Conservation (phyloP, 2,797 vertebrate species). For the Leuciscus waleckii region DNA sequence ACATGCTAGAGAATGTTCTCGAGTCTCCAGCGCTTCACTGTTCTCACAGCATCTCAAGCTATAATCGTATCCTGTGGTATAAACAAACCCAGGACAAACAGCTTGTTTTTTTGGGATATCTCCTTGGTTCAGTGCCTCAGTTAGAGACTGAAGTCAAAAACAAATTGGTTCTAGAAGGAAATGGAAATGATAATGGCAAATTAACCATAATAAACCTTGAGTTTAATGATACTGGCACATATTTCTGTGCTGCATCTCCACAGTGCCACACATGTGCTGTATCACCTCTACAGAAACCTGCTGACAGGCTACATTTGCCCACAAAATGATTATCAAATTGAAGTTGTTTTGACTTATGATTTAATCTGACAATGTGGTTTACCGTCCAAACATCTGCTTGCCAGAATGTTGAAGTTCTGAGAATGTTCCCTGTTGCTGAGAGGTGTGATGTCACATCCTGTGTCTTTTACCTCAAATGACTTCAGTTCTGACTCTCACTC, state of each 20-base stretch:
- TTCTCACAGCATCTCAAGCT: conserved; percentile 26
- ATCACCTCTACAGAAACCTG: conserved; percentile 40
- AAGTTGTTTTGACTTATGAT: not conserved
- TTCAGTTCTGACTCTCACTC: not conserved
- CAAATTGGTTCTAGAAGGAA: not conserved
- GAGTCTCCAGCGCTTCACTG: conserved; percentile 37
- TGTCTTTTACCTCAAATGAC: not conserved
- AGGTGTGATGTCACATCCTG: conserved; percentile 15
- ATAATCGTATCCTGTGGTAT: conserved; percentile 48
- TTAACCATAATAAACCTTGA: conserved; percentile 30
- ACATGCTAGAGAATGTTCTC: conserved; percentile 30
- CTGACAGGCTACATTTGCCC: not conserved
- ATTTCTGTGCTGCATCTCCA: conserved; percentile 55
- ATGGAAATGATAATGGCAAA: not conserved
- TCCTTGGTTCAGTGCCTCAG: not conserved
- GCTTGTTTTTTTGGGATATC: conserved; percentile 35
- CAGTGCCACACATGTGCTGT: conserved; percentile 12
- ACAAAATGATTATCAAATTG: not conserved
- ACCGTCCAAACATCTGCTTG: not conserved
- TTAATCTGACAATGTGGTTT: not conserved
- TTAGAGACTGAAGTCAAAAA: conserved; percentile 2
- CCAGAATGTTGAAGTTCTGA: not conserved
- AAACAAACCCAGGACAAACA: conserved; percentile 22
- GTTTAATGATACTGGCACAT: conserved; percentile 40
- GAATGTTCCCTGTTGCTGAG: not conserved